Evolutionary conservation across 2,797 vertebrate species (phyloP), one percentile per base, ranked within the genome.

Genomic region (Urophycis tenuis): DNA sequence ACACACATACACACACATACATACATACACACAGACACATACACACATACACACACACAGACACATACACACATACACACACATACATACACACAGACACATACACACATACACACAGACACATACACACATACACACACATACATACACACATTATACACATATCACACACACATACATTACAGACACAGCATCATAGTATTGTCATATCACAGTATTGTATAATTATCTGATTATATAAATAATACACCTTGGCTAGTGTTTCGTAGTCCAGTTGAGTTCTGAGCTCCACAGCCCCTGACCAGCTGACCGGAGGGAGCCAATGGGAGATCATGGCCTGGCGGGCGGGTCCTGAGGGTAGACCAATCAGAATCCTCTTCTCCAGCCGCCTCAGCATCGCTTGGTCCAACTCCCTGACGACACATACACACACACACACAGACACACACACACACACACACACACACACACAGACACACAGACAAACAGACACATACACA

Each of bases 331-430:
- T 95, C 96, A 99, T 99, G 34, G 89, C 94, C 78, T 84, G 88
- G 71, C 97, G 93, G 0, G 97, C 97, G 29, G 93, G 91, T 9
- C 45, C 75, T 1, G 87, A 95, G 0, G 97, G 97, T 60, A 99
- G 94, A 75, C 91, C 91, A 0, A 99, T 97, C 60, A 99, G 88
- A 79, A 99, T 97, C 88, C 97, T 93, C 87, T 99, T 99, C 88
- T 99, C 97, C 74, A 99, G 84, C 77, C 96, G 92, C 76, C 96
- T 92, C 80, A 99, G 81, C 96, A 99, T 97, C 69, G 95, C 97
- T 0, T 91, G 92, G 83, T 99, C 97, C 85, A 99, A 87, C 80
- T 99, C 96, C 97, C 97, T 99, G 85, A 60, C n/a, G n/a, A n/a
- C n/a, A n/a, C n/a, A n/a, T n/a, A n/a, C n/a, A n/a, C n/a, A n/a